Percentiles rank a stretch among this genome's conserved stretches.
phyloP scores from a whole-genome alignment of 2,888 invertebrate genomes.

The Myopa tessellatipennis region DNA sequence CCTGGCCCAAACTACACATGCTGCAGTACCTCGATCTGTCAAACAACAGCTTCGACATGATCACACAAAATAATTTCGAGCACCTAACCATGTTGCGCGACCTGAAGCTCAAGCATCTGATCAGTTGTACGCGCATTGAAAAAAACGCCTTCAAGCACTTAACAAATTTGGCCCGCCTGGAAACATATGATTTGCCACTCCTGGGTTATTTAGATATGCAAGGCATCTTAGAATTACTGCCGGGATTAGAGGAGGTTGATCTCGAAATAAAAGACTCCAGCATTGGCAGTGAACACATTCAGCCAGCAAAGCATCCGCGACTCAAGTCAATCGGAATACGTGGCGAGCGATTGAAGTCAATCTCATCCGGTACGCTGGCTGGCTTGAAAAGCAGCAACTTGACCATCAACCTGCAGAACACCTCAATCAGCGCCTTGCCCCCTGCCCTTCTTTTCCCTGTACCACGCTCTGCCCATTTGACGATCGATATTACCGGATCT shows the following conservation, averaged over 20 bases:
- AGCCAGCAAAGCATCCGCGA: constrained; percentile 82
- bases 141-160: constrained; percentile 82
- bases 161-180: constrained; percentile 76
- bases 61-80: constrained; percentile 82
- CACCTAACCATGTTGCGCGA: constrained; percentile 75
- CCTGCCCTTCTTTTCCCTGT: constrained; percentile 87
- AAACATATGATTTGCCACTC: constrained; percentile 81
- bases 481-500: constrained; percentile 82
- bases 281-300: constrained; percentile 84
- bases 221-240: constrained; percentile 81
- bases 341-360: constrained; percentile 79
- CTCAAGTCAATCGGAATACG: constrained; percentile 79
- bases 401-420: constrained; percentile 81
- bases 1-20: constrained; percentile 78
- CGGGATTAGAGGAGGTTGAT: constrained; percentile 80
- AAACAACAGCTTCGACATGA: constrained; percentile 81
- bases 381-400: constrained; percentile 81
- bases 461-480: constrained; percentile 84
- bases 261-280: constrained; percentile 88
- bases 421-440: constrained; percentile 81
- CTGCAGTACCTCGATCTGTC: constrained; percentile 83
- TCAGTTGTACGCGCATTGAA: constrained; percentile 81
- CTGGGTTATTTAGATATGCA: constrained; percentile 88
- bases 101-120: constrained; percentile 76
- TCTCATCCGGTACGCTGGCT: constrained; percentile 86